A percentile compares a stretch with the other conserved stretches of the same genome.
Evolutionary conservation across 2,113 vertebrate species (phyloP).

Genomic region (Atherinomorus stipes): DNA sequence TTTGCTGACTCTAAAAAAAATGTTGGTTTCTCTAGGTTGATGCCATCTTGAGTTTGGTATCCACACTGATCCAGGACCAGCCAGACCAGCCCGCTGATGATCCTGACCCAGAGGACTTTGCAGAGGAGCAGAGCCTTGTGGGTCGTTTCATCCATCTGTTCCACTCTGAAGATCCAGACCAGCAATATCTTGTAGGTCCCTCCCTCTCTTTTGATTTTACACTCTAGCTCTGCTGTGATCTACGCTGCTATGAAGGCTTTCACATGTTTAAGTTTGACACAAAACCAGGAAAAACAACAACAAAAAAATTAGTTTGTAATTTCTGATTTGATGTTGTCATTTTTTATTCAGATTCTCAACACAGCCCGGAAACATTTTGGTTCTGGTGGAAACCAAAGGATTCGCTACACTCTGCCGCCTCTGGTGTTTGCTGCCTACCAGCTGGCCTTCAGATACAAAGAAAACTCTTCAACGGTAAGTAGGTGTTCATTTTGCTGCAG

Average conservation of each 20-base stretch:
- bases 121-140: conserved; percentile 97
- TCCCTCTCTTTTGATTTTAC: not conserved
- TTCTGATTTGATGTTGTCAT: not conserved
- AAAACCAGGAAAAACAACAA: too few relatives aligned
- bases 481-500: not conserved
- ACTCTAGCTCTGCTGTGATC: not conserved
- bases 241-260: too few relatives aligned
- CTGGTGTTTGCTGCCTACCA: conserved; percentile 97
- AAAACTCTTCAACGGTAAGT: conserved; percentile 90
- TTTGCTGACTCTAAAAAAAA: not conserved
- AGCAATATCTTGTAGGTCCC: conserved; percentile 91
- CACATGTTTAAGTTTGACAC: too few relatives aligned
- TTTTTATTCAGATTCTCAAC: conserved; percentile 89
- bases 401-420: conserved; percentile 94
- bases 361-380: conserved; percentile 98
- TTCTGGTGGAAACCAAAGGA: conserved; percentile 96
- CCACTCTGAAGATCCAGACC: conserved; percentile 94
- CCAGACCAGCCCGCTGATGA: conserved; percentile 97
- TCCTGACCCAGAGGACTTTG: conserved; percentile 97
- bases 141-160: conserved; percentile 97
- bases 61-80: conserved; percentile 96
- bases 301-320: not conserved
- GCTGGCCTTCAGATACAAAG: conserved; percentile 97
- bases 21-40: conserved; percentile 86
- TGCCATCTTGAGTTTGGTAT: conserved; percentile 94